A percentile compares a stretch with the other conserved stretches of the same genome.
Conservation (phyloP, 2,888 invertebrate genomes). For the Lithophane leautieri region DNA sequence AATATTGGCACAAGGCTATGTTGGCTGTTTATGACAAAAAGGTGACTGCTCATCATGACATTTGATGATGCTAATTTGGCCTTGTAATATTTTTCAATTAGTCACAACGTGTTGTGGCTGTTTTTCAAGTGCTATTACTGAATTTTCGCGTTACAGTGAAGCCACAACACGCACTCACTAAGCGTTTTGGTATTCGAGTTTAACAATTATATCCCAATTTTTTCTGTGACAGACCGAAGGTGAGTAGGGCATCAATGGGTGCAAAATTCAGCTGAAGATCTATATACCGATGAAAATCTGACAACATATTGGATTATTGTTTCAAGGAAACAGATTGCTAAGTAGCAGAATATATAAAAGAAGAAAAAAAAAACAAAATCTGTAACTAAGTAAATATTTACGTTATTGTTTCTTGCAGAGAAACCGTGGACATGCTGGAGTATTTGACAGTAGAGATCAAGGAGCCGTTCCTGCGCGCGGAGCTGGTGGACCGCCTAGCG, state of each 20-base stretch:
- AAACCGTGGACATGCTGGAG: conserved; percentile 99
- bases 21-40: background rate
- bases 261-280: too few relatives aligned
- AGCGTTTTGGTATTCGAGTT: background rate
- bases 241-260: too few relatives aligned
- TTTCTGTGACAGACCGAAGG: too few relatives aligned
- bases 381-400: background rate
- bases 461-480: conserved; percentile 98
- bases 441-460: conserved; percentile 98
- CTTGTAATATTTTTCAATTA: background rate
- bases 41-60: background rate
- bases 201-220: background rate
- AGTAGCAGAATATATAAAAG: too few relatives aligned
- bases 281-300: too few relatives aligned
- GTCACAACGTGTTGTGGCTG: background rate
- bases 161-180: too few relatives aligned
- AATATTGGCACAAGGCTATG: background rate
- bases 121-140: background rate
- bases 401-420: conserved; percentile 87
- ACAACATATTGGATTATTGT: too few relatives aligned
- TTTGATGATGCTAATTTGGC: background rate
- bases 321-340: too few relatives aligned
- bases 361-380: too few relatives aligned
- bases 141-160: background rate
- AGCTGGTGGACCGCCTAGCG: conserved; percentile 97